These are phyloP conservation scores for Dimorphilus gyrociliatus DNA, from an alignment of 2,888 invertebrate genomes.

Conservation along the genomic window DNA sequence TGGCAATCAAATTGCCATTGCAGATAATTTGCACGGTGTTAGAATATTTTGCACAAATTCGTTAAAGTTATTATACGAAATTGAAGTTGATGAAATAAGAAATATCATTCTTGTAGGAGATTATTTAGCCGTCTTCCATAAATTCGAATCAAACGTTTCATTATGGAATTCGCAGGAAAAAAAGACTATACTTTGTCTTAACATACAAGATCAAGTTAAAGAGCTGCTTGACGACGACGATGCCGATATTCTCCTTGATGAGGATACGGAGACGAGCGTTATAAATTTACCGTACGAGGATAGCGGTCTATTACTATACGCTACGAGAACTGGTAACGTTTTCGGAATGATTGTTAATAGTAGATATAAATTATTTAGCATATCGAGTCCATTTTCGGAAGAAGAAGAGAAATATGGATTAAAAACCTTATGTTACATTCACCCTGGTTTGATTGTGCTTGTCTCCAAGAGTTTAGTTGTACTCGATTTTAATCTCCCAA, in stretches of 20 bases:
- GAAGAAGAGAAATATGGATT: no score
- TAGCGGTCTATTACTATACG: slow-evolving; percentile 10
- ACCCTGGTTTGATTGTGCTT: no score
- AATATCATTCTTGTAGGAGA: slow-evolving; percentile 11
- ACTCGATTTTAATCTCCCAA: no score
- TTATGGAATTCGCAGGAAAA: slow-evolving; percentile 13
- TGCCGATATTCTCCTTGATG: slow-evolving; percentile 9
- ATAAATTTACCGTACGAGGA: slow-evolving; percentile 7
- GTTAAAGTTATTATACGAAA: no score
- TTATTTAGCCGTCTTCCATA: slow-evolving; percentile 12
- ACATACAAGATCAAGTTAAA: slow-evolving; percentile 12
- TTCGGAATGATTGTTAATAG: slow-evolving; percentile 11
- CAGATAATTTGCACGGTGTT: no score
- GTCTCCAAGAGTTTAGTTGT: no score
- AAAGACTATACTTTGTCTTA: slow-evolving; percentile 12
- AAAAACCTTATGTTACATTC: no score
- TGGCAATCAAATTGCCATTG: no score
- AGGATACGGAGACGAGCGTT: slow-evolving; percentile 11
- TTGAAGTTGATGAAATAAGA: slow-evolving; percentile 11
- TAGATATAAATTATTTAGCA: slow-evolving; percentile 11
- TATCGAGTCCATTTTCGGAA: slow-evolving; percentile 12
- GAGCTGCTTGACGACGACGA: slow-evolving; percentile 10
- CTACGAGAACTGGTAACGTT: slow-evolving; percentile 10
- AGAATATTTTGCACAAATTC: no score
- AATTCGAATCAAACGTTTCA: slow-evolving; percentile 12